These are phyloP conservation scores for Meteorus colon DNA, from an alignment of 2,888 invertebrate genomes.

Conservation along the genomic window DNA sequence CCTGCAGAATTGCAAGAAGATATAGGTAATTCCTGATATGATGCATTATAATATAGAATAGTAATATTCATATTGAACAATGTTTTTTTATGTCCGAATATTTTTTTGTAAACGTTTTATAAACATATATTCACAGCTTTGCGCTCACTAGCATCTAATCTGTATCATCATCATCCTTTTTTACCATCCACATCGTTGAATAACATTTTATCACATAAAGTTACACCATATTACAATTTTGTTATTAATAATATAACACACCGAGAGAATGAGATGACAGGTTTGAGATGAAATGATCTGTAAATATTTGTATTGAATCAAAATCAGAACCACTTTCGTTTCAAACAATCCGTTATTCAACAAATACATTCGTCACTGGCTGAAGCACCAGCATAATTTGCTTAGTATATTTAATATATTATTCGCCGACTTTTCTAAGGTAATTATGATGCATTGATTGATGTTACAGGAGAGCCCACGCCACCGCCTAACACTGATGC, in stretches of 20 bases:
- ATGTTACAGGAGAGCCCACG: constrained; percentile 44
- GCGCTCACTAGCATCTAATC: not conserved
- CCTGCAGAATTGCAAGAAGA: not conserved
- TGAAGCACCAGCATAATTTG: constrained; percentile 7
- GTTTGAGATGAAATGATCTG: not conserved
- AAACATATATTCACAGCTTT: not conserved
- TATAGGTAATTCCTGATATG: not conserved
- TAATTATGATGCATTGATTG: constrained; percentile 2
- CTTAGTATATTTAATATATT: not conserved
- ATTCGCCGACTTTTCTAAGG: not conserved
- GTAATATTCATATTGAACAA: not conserved
- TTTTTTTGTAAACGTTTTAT: not conserved
- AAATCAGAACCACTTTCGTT: not conserved
- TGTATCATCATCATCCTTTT: not conserved
- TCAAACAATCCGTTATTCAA: constrained; percentile 20
- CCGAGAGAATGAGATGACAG: constrained; percentile 45
- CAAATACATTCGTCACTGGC: not conserved
- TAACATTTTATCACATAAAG: not conserved
- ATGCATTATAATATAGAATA: constrained; percentile 14
- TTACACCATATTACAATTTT: constrained; percentile 26
- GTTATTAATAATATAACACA: not conserved
- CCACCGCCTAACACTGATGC: constrained; percentile 55
- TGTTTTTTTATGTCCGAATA: not conserved
- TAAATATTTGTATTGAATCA: not conserved
- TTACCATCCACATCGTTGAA: not conserved